A percentile compares a stretch with the other conserved stretches of the same genome.
These are phyloP conservation scores for Mercenaria mercenaria DNA, from an alignment of 1,140 invertebrate species.

Conservation along the genomic window DNA sequence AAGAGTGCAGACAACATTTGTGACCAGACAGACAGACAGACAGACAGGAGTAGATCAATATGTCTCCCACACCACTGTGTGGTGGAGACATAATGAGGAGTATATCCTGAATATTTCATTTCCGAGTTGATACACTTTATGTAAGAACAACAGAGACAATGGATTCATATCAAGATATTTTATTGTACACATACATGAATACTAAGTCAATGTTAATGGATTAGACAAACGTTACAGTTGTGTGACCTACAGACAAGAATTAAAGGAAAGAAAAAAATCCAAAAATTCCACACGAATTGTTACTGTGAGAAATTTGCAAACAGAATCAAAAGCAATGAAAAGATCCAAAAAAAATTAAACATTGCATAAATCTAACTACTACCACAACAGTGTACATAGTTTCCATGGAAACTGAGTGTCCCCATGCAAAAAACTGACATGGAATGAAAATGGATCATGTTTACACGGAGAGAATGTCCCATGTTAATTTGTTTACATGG, in stretches of 20 bases:
- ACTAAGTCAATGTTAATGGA: constrained; percentile 68
- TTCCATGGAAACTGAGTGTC: constrained; percentile 12
- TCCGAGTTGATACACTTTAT: no score
- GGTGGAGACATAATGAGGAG: no score
- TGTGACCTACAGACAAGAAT: constrained; percentile 35
- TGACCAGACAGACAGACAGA: no score
- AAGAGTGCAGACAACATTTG: no score
- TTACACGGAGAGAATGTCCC: neutral
- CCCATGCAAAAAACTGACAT: neutral
- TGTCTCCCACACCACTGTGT: no score
- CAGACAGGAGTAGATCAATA: no score
- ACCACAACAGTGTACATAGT: neutral
- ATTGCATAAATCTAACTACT: constrained; percentile 35
- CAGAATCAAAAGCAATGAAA: constrained; percentile 42
- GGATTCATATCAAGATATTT: constrained; percentile 64
- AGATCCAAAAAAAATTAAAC: constrained; percentile 47
- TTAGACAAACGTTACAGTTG: constrained; percentile 54
- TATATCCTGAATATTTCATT: no score
- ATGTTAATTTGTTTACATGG: neutral
- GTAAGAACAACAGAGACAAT: neutral
- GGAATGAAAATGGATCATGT: neutral
- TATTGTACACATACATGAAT: constrained; percentile 69
- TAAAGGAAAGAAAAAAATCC: constrained; percentile 33
- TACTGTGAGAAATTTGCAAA: constrained; percentile 44
- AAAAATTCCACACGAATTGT: constrained; percentile 26